Evolutionary conservation across 2,888 invertebrate genomes (phyloP).

Genomic region (Brachyptera risi): DNA sequence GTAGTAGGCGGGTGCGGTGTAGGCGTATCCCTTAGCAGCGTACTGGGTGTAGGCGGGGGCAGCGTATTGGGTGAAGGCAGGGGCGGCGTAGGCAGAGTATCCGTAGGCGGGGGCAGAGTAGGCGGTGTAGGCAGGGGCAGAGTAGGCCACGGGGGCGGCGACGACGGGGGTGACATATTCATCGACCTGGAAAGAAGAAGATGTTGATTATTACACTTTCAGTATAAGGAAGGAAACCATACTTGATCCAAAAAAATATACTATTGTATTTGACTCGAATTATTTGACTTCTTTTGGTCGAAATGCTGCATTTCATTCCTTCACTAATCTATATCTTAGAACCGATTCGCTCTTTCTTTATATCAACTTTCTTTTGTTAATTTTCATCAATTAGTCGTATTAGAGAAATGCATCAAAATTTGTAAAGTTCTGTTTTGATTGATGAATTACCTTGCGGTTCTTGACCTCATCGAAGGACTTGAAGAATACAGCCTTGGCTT

Average conservation of each 20-base stretch:
- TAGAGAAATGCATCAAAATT: too few species aligned
- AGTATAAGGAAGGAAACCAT: too few species aligned
- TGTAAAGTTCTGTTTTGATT: too few species aligned
- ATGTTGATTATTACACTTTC: too few species aligned
- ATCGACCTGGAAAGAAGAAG: neutral
- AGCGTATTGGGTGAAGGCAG: slow-evolving; percentile 3
- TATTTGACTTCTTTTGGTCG: too few species aligned
- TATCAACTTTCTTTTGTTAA: too few species aligned
- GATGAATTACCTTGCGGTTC: slow-evolving; percentile 6
- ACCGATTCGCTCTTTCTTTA: too few species aligned
- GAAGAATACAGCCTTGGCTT: neutral
- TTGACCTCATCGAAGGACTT: neutral
- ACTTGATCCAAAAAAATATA: too few species aligned
- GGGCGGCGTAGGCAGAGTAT: neutral
- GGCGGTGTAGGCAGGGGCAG: slow-evolving; percentile 1
- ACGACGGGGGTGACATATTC: slow-evolving; percentile 57
- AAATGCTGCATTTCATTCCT: too few species aligned
- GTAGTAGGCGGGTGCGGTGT: slow-evolving; percentile 38
- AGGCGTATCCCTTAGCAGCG: slow-evolving; percentile 35
- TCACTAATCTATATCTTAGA: too few species aligned
- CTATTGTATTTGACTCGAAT: too few species aligned
- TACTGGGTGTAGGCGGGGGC: neutral
- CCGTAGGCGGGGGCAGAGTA: neutral
- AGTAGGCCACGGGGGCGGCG: slow-evolving; percentile 51
- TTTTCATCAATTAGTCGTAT: too few species aligned